Base-by-base conservation (phyloP, 2,113 vertebrate genomes). In the Platysteira castanea region DNA sequence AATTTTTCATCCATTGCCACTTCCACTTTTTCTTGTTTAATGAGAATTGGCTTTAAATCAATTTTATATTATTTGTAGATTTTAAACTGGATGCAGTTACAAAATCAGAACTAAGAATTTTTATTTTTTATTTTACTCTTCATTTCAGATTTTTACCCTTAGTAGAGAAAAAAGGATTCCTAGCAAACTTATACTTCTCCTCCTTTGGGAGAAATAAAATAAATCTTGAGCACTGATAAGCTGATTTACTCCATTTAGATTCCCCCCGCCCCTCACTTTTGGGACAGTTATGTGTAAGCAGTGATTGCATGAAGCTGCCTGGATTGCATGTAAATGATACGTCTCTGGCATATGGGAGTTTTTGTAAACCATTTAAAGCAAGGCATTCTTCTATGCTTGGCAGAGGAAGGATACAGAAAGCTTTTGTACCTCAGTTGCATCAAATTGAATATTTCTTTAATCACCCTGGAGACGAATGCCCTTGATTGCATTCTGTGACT, bases 341-440 rank as follows among this genome's bases (percentile, higher is more conserved):
- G 0, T 71, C 80, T 71, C 77, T 92, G 85, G 95, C 88, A 84
- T 61, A 86, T 16, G 28, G 76, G 73, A 89, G 52, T 53, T 92
- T 77, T 71, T 90, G 76, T 75, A 90, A 85, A 88, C 75, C n/a
- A 23, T 90, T 92, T 95, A 93, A 93, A 94, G 68, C 20, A 68
- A 81, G 69, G 31, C 85, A 93, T 94, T 96, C 80, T 92, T 97
- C 85, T 46, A n/a, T 78, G 92, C 92, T 89, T 87, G 82, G 82
- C 87, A 88, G 92, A 90, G 41, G 77, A 82, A 80, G 64, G 47
- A 92, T 56, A 93, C 79, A 97, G 93, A 93, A 86, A 78, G 83
- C 95, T 96, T 95, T 96, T 97, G 95, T 97, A 64, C 37, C 27
- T 94, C 44, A 46, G 68, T 59, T 81, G 80, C 85, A 90, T 86